Evolutionary conservation across 2,113 vertebrate species (phyloP), one percentile per base, ranked within the genome.

Genomic region (Phycodurus eques): DNA sequence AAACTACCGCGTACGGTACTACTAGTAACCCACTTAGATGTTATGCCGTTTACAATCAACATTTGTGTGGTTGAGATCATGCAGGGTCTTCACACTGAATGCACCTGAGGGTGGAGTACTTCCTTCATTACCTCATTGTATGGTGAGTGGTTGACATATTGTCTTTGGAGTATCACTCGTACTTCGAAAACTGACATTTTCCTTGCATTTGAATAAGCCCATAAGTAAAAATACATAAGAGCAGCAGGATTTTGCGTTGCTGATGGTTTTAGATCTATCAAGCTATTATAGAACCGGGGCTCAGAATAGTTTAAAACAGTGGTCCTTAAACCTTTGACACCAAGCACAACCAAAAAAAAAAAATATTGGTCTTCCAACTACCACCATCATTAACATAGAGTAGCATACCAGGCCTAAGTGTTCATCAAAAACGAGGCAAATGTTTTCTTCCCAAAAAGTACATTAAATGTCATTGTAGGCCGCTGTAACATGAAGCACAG

Each of bases 21-120:
- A 27, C 22, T 27, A 65, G 11, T 65, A 22, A 22, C 62, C 20
- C 39, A 22, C 62, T 65, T n/a, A 44, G 22, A 10, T 65, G 62
- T 44, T 65, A 42, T 65, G 59, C 14, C 4, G 70, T 76, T 85
- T 86, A 80, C 73, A 8, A 70, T 77, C 73, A 47, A 70, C 47
- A 0, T 19, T 90, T 68, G 70, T 69, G 78, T 85, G 76, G 72
- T 70, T 84, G 81, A 87, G 83, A 72, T 84, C 86, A 83, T 79
- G 73, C 39, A 22, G 19, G 2, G 17, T 46, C 63, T 71, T 89
- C 78, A 75, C 56, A 27, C 27, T 59, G 8, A 44, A 87, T 73
- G 79, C 84, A 81, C 61, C 64, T 59, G 77, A 75, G 39, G 61
- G 31, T 11, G 22, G 73, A 76, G 74, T 57, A 78, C 71, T 61